Conservation (phyloP, 2,797 vertebrate genomes). For the Strix occidentalis region DNA sequence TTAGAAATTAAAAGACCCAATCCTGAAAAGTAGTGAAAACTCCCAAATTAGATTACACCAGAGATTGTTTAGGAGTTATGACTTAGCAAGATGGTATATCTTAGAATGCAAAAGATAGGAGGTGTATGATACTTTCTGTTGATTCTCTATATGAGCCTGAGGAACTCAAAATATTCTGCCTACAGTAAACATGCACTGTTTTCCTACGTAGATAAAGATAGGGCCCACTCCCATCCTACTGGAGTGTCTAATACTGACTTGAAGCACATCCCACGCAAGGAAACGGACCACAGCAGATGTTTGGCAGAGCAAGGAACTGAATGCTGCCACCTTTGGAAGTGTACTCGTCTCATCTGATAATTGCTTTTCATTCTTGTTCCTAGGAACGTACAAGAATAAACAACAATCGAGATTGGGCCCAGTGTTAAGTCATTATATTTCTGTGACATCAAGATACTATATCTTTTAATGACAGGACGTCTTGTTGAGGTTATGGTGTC, state of each 20-base stretch:
- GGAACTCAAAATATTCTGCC: not conserved
- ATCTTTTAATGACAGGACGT: not conserved
- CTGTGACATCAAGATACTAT: not conserved
- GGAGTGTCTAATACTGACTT: not conserved
- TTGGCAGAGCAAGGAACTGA: not conserved
- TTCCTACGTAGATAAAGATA: not conserved
- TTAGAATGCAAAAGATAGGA: not conserved
- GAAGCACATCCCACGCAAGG: not conserved
- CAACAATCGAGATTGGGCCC: not conserved
- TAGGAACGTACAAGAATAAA: not conserved
- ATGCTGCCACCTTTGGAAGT: not conserved
- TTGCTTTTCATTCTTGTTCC: not conserved
- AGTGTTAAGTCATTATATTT: not conserved
- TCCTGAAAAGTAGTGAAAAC: not conserved
- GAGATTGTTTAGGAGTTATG: not conserved
- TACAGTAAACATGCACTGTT: not conserved
- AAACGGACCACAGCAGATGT: not conserved
- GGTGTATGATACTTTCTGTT: not conserved
- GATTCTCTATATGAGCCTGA: not conserved
- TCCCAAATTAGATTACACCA: not conserved
- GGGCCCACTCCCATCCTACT: not conserved
- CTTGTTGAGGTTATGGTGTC: not conserved
- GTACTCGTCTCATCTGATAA: fast-evolving
- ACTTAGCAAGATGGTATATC: not conserved
- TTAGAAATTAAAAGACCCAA: not conserved